Percentiles rank a stretch among this genome's conserved stretches.
phyloP scores from a whole-genome alignment of 2,113 vertebrate species.

The Periophthalmodon schlosseri region DNA sequence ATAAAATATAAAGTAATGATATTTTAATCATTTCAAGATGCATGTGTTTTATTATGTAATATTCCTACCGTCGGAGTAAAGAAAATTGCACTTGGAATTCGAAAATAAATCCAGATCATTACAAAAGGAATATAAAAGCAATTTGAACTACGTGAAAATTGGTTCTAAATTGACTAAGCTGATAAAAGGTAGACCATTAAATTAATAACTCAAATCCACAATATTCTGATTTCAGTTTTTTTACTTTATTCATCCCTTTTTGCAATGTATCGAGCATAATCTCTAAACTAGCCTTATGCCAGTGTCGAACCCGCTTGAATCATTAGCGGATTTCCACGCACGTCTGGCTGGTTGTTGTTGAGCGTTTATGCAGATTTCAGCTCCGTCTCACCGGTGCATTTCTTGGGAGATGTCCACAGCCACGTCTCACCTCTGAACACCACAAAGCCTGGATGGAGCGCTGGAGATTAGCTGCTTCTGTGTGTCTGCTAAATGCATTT shows the following conservation, averaged over 20 bases:
- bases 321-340: constrained; percentile 52
- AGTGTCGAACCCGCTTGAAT: constrained; percentile 28
- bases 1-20: too few relatives aligned
- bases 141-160: too few relatives aligned
- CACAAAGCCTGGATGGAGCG: constrained; percentile 46
- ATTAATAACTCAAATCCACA: too few relatives aligned
- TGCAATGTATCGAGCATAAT: background rate
- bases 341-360: constrained; percentile 61
- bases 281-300: background rate
- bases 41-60: too few relatives aligned
- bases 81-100: too few relatives aligned
- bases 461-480: constrained; percentile 20
- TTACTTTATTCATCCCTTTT: background rate
- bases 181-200: too few relatives aligned
- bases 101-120: too few relatives aligned
- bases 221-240: background rate
- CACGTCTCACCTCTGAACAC: constrained; percentile 54
- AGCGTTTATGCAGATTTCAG: constrained; percentile 66
- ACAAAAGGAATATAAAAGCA: too few relatives aligned
- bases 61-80: too few relatives aligned
- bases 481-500: constrained; percentile 18
- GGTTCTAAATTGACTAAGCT: too few relatives aligned
- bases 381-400: constrained; percentile 66
- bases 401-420: constrained; percentile 62
- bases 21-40: too few relatives aligned